phyloP scores from a whole-genome alignment of 1,140 invertebrate species.

The Asbolus verrucosus region DNA sequence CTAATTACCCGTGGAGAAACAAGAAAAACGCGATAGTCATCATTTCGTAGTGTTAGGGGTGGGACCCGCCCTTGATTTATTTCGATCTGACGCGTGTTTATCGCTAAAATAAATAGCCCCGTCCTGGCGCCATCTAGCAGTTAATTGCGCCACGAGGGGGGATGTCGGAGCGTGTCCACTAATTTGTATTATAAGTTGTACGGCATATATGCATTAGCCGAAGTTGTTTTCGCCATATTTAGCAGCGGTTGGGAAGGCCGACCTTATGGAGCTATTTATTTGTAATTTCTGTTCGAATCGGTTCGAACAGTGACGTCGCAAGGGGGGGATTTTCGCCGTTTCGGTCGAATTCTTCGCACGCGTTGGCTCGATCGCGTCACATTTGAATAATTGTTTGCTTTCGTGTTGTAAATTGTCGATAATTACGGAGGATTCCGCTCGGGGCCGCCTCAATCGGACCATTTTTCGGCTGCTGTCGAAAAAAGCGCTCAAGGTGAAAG shows the following conservation, averaged over 20 bases:
- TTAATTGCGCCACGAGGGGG: neutral
- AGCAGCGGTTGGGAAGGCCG: constrained; percentile 9
- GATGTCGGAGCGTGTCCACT: constrained; percentile 8
- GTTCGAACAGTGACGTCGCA: constrained; percentile 4
- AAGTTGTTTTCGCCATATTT: constrained; percentile 34
- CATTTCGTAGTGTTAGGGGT: constrained; percentile 17
- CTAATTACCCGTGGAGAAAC: neutral
- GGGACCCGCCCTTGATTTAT: neutral
- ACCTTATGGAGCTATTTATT: constrained; percentile 7
- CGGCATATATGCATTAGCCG: constrained; percentile 16
- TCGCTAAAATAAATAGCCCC: neutral
- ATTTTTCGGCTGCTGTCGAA: neutral
- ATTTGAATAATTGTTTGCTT: constrained; percentile 19
- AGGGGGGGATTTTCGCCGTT: no score
- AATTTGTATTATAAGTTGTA: constrained; percentile 23
- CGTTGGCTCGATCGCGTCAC: no score
- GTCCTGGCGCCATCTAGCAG: neutral
- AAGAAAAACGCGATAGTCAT: no score
- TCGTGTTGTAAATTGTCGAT: constrained; percentile 11
- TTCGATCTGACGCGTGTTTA: no score
- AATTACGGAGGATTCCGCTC: neutral
- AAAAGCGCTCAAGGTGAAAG: constrained; percentile 29
- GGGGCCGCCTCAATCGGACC: neutral
- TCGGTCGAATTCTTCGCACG: constrained; percentile 20
- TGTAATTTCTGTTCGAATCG: constrained; percentile 8